Evolutionary conservation across 2,113 vertebrate genomes (phyloP).

Genomic region (Osmerus mordax): DNA sequence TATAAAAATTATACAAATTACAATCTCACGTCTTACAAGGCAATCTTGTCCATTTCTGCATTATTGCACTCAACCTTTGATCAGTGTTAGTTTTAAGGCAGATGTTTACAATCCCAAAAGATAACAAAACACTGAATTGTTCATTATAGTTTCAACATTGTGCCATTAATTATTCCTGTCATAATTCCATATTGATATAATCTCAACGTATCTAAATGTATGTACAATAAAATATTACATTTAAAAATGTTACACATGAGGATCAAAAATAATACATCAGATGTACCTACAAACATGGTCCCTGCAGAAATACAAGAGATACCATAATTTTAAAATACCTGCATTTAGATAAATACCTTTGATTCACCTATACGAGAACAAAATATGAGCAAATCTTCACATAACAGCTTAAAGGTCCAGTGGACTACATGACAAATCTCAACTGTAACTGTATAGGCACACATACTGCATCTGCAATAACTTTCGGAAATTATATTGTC

Average conservation of each 20-base stretch:
- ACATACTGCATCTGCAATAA: slow-evolving; percentile 25
- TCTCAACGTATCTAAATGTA: too few species aligned
- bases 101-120: slow-evolving; percentile 37
- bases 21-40: slow-evolving; percentile 59
- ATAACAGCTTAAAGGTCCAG: not conserved
- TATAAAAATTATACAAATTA: slow-evolving; percentile 47
- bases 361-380: slow-evolving; percentile 36
- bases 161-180: too few species aligned
- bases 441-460: slow-evolving; percentile 47
- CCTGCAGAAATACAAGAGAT: slow-evolving; percentile 18
- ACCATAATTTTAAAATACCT: slow-evolving; percentile 39
- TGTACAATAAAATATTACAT: not conserved
- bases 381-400: not conserved
- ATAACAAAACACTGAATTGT: not conserved
- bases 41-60: slow-evolving; percentile 46
- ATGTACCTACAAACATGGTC: slow-evolving; percentile 7
- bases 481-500: slow-evolving; percentile 19
- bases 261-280: not conserved
- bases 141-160: not conserved
- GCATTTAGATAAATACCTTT: slow-evolving; percentile 50
- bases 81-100: slow-evolving; percentile 58
- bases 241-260: not conserved
- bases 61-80: slow-evolving; percentile 60
- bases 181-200: too few species aligned
- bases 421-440: slow-evolving; percentile 34